Evolutionary conservation across 2,888 invertebrate species (phyloP), one percentile per base, ranked within the genome.

Genomic region (Zelleria hepariella): DNA sequence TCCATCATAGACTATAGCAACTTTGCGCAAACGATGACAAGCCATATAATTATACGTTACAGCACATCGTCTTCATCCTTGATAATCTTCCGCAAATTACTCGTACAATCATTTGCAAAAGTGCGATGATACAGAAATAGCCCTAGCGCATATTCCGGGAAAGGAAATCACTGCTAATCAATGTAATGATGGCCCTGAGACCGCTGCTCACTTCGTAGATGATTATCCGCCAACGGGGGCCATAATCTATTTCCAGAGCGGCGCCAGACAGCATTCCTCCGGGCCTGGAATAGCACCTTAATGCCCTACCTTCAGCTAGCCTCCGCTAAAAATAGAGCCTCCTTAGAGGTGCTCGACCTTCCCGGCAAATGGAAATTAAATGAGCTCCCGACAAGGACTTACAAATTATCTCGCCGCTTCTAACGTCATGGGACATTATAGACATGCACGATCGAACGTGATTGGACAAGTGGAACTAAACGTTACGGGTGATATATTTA

Each of bases 201-300:
- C 55, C 15, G 26, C 20, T 49, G 48, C 51, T 27, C 7, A 49
- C 23, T n/a, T 58, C 49, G 10, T 48, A 58, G 55, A 55, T 54
- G 48, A 49, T 60, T 58, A 60, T 32, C 66, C 65, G 66, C 64
- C 67, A 66, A 68, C 73, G 64, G 65, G 70, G 71, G 68, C 71
- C 67, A 71, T 73, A 75, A 74, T 82, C 82, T 85, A 86, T 84
- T 83, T 79, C 66, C 69, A 72, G 79, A 69, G 66, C 70, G 83
- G 83, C 86, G 86, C 84, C 85, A 77, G 76, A 85, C 86, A 70
- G 74, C 87, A 87, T 87, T 87, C 86, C 82, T 69, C 64, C 68
- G 75, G 80, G 81, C 73, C 78, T 74, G 76, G 81, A 75, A 80
- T 79, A 80, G 74, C 73, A 73, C 71, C 77, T 81, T 82, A 80